These are phyloP conservation scores for Palloptera scutellata DNA, from an alignment of 2,888 invertebrate species.

Conservation along the genomic window DNA sequence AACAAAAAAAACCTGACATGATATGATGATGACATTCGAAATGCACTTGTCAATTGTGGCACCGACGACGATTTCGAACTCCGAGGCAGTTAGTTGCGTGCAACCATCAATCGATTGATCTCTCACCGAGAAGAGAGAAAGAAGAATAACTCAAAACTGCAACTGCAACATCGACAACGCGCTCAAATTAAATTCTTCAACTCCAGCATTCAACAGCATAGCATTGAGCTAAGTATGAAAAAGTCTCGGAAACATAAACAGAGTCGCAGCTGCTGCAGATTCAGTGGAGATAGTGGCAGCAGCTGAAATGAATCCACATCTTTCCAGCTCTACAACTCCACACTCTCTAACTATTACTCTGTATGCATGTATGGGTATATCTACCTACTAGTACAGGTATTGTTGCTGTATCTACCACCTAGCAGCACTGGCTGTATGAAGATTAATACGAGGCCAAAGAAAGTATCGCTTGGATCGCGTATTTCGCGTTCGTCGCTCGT, in stretches of 20 bases:
- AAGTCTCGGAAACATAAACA: constrained; percentile 10
- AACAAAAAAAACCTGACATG: too few relatives aligned
- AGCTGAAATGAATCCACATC: not conserved
- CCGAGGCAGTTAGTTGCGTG: not conserved
- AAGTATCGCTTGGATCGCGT: constrained; percentile 60
- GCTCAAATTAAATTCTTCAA: not conserved
- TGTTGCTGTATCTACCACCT: constrained; percentile 4
- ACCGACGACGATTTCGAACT: too few relatives aligned
- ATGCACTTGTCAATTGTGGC: constrained; percentile 18
- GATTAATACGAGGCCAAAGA: constrained; percentile 52
- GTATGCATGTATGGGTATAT: too few relatives aligned
- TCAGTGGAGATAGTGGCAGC: constrained; percentile 13
- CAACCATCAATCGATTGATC: constrained; percentile 18
- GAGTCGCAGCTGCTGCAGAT: too few relatives aligned
- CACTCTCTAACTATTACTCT: too few relatives aligned
- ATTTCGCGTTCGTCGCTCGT: constrained; percentile 64
- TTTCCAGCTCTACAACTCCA: constrained; percentile 5
- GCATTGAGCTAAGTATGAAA: constrained; percentile 11
- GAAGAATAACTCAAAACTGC: not conserved
- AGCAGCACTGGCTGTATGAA: constrained; percentile 8
- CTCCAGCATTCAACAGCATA: too few relatives aligned
- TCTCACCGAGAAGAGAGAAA: not conserved
- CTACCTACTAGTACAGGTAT: not conserved
- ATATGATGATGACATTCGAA: constrained; percentile 8
- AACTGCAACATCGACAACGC: constrained; percentile 6